A percentile compares a stretch with the other conserved stretches of the same genome.
Conservation (phyloP, 2,113 vertebrate species). For the Plecturocebus donacophilus region DNA sequence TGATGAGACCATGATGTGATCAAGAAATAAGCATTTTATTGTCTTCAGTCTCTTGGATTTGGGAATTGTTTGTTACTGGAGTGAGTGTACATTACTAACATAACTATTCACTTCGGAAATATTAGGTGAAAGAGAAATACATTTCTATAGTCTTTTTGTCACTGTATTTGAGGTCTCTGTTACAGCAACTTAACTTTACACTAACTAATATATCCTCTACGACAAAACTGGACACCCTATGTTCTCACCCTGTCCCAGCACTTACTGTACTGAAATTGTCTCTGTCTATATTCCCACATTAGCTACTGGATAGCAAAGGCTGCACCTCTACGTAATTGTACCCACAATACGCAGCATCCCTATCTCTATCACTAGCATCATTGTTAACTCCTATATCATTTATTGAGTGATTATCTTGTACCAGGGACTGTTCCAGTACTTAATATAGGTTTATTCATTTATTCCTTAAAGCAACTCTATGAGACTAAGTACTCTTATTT, state of each 20-base stretch:
- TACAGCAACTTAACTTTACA: background rate
- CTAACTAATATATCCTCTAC: background rate
- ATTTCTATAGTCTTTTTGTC: background rate
- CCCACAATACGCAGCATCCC: background rate
- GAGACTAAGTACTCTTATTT: background rate
- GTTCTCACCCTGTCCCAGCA: background rate
- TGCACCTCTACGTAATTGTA: background rate
- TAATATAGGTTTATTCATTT: background rate
- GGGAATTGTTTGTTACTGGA: background rate
- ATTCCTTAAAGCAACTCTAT: background rate
- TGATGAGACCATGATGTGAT: background rate
- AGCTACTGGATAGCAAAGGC: background rate
- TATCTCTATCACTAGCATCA: background rate
- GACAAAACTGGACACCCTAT: background rate
- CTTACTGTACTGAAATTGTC: background rate
- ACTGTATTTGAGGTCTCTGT: background rate
- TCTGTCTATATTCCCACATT: background rate
- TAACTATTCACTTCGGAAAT: background rate
- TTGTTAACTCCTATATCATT: background rate
- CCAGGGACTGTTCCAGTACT: background rate
- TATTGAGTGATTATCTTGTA: background rate
- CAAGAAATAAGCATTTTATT: slow-evolving; percentile 17
- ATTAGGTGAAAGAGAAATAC: background rate
- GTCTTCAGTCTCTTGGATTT: background rate
- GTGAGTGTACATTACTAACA: slow-evolving; percentile 6